Percentiles rank a stretch among this genome's conserved stretches.
Evolutionary conservation across 2,888 invertebrate genomes (phyloP).

Genomic region (Cephus rjabovi): DNA sequence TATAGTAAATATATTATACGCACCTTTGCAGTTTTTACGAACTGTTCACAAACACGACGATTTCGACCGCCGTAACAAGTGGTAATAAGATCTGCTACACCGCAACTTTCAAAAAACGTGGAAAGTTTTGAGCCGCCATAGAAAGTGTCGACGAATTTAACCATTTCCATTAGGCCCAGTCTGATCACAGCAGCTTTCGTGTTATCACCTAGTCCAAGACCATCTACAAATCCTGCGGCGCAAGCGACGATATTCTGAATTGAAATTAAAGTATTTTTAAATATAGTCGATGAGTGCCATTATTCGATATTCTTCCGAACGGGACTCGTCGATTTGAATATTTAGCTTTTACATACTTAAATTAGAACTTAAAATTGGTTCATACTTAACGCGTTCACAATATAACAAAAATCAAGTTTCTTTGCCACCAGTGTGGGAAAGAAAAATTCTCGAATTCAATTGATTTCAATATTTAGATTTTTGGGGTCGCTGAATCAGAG

Average conservation of each 20-base stretch:
- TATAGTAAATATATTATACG: not conserved
- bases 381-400: too few relatives aligned
- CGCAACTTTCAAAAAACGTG: slow-evolving; percentile 79
- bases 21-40: slow-evolving; percentile 72
- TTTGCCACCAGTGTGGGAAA: too few relatives aligned
- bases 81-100: slow-evolving; percentile 78
- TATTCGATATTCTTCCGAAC: not conserved
- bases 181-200: slow-evolving; percentile 79
- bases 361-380: too few relatives aligned
- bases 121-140: slow-evolving; percentile 69
- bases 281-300: not conserved
- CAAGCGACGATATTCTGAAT: slow-evolving; percentile 76
- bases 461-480: too few relatives aligned
- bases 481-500: too few relatives aligned
- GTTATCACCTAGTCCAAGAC: slow-evolving; percentile 75
- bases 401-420: too few relatives aligned
- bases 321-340: too few relatives aligned
- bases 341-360: too few relatives aligned
- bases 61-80: slow-evolving; percentile 79
- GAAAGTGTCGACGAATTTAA: slow-evolving; percentile 72
- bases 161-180: slow-evolving; percentile 77
- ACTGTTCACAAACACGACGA: slow-evolving; percentile 73
- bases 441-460: too few relatives aligned
- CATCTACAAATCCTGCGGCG: slow-evolving; percentile 78
- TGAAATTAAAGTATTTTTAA: slow-evolving; percentile 5